A percentile compares a stretch with the other conserved stretches of the same genome.
These are phyloP conservation scores for Aradophagus sp. DNA, from an alignment of 1,140 invertebrate genomes.

Conservation along the genomic window DNA sequence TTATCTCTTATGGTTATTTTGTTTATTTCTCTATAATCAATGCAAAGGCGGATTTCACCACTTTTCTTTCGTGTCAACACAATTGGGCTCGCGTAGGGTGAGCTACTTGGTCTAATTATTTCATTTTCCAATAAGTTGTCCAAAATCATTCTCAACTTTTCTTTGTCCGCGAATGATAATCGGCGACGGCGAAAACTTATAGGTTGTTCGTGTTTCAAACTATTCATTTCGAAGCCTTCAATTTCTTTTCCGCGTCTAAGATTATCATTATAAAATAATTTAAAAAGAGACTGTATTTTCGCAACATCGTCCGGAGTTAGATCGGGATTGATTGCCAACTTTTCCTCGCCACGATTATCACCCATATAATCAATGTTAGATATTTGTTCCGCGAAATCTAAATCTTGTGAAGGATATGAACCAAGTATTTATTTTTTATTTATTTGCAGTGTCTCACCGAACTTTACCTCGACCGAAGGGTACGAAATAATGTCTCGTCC, in stretches of 20 bases:
- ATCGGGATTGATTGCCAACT: too few species aligned
- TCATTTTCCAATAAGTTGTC: neutral
- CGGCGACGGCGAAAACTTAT: conserved; percentile 13
- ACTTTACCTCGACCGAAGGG: conserved; percentile 1
- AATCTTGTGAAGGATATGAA: too few species aligned
- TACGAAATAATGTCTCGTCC: conserved; percentile 12
- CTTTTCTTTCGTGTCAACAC: conserved; percentile 3
- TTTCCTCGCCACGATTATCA: too few species aligned
- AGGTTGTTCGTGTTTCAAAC: conserved; percentile 9
- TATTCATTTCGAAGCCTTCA: conserved; percentile 7
- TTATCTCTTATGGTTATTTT: conserved; percentile 1
- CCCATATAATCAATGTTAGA: too few species aligned
- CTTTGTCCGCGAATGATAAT: conserved; percentile 30
- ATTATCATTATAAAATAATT: too few species aligned
- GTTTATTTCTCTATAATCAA: neutral
- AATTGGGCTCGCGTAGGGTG: neutral
- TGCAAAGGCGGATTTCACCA: neutral
- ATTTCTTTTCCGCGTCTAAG: neutral
- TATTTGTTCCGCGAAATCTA: too few species aligned
- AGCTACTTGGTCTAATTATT: neutral
- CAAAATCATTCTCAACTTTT: conserved; percentile 11
- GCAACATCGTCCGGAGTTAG: too few species aligned
- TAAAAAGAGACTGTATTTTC: neutral
- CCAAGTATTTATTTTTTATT: neutral
- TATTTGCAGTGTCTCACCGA: neutral